A percentile compares a stretch with the other conserved stretches of the same genome.
These are phyloP conservation scores for Drosophila pseudotalamancana DNA, from an alignment of 2,888 invertebrate species.

Conservation along the genomic window DNA sequence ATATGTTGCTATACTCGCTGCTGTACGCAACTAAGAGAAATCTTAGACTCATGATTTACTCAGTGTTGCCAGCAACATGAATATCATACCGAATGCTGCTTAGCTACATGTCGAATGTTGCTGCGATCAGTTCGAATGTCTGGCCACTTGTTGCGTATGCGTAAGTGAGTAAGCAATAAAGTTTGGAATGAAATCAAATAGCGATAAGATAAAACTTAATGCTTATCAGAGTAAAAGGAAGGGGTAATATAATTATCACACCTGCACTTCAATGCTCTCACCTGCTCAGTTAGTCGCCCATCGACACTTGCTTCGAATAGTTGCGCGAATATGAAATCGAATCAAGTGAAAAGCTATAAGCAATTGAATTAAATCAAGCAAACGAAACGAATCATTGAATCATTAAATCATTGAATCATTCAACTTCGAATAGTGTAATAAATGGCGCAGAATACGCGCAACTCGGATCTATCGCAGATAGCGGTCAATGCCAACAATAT, in stretches of 20 bases:
- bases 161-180: conserved; percentile 34
- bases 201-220: conserved; percentile 58
- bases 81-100: background rate
- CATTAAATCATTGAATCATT: conserved; percentile 10
- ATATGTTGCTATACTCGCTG: too few relatives aligned
- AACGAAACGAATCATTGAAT: conserved; percentile 25
- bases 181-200: conserved; percentile 17
- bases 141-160: conserved; percentile 9
- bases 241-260: background rate
- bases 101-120: background rate
- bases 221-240: conserved; percentile 40
- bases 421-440: conserved; percentile 34
- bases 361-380: conserved; percentile 12
- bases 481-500: conserved; percentile 77
- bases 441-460: conserved; percentile 65
- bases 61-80: background rate
- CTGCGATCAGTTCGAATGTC: background rate
- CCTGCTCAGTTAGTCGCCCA: conserved; percentile 38
- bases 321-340: conserved; percentile 62
- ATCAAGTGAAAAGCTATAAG: background rate
- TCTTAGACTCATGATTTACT: too few relatives aligned
- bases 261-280: conserved; percentile 14
- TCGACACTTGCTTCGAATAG: conserved; percentile 61
- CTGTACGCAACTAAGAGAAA: too few relatives aligned
- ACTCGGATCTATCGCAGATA: conserved; percentile 76